Conservation (phyloP, 2,888 invertebrate genomes). For the Odiellus spinosus region DNA sequence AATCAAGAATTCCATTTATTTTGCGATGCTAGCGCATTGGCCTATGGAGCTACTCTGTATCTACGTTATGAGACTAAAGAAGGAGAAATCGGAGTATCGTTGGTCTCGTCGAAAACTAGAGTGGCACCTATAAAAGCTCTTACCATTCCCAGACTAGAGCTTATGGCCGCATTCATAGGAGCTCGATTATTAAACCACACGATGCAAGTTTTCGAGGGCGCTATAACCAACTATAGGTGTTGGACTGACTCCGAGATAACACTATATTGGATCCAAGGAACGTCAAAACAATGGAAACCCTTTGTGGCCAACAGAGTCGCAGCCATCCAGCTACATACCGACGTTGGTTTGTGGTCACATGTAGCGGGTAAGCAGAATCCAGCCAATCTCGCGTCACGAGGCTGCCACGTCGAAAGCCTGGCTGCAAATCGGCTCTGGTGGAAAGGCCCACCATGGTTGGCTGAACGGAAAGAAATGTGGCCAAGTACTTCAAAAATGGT, state of each 20-base stretch:
- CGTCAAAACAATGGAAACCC: constrained; percentile 1
- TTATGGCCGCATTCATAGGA: background rate
- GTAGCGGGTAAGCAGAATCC: background rate
- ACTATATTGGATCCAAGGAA: no score
- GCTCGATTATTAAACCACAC: background rate
- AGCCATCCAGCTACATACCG: background rate
- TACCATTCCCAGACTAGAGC: constrained; percentile 1
- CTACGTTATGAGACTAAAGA: background rate
- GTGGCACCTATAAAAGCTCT: background rate
- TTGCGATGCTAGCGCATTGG: constrained; percentile 1
- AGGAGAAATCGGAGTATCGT: background rate
- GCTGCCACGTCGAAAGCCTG: background rate
- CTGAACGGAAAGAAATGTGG: background rate
- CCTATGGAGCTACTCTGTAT: constrained; percentile 1
- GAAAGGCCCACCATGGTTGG: constrained; percentile 7
- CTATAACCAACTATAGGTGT: background rate
- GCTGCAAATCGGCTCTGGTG: no score
- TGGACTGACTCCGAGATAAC: no score
- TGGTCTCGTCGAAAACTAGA: constrained; percentile 3
- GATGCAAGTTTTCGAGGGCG: background rate
- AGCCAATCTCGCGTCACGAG: background rate
- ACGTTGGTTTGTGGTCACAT: background rate
- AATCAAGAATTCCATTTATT: background rate
- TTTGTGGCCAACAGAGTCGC: constrained; percentile 1
- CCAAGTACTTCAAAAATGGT: no score